Evolutionary conservation across 2,113 vertebrate species (phyloP).

Genomic region (Limanda limanda): DNA sequence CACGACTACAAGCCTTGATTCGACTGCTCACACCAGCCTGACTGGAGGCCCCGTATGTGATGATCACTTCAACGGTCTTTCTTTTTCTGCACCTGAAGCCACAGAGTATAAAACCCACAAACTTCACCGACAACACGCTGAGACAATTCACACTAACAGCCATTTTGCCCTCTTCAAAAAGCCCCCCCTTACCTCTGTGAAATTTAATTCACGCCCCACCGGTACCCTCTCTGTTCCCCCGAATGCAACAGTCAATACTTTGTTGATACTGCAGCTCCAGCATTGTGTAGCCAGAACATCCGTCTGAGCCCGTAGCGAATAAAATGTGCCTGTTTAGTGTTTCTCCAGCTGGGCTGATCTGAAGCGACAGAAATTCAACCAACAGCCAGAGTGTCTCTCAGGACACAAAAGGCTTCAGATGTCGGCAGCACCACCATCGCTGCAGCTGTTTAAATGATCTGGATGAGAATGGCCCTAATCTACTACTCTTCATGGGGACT

Average conservation of each 20-base stretch:
- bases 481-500: slow-evolving; percentile 75
- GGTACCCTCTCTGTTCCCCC: slow-evolving; percentile 29
- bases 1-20: background rate
- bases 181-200: background rate
- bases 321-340: slow-evolving; percentile 76
- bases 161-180: slow-evolving; percentile 16
- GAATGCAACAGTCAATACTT: slow-evolving; percentile 68
- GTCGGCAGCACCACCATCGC: slow-evolving; percentile 62
- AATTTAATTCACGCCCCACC: slow-evolving; percentile 37
- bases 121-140: slow-evolving; percentile 1
- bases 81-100: slow-evolving; percentile 7
- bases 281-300: slow-evolving; percentile 66
- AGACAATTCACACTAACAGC: slow-evolving; percentile 6
- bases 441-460: slow-evolving; percentile 83
- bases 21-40: background rate
- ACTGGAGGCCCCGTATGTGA: background rate
- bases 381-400: slow-evolving; percentile 75
- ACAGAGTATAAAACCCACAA: background rate
- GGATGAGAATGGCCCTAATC: slow-evolving; percentile 79
- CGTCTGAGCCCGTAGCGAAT: slow-evolving; percentile 50
- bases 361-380: slow-evolving; percentile 77
- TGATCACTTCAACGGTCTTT: background rate
- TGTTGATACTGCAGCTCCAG: slow-evolving; percentile 59
- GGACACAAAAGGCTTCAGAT: slow-evolving; percentile 77
- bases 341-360: slow-evolving; percentile 79